phyloP scores from a whole-genome alignment of 2,797 vertebrate genomes.

The Anomalospiza imberbis region DNA sequence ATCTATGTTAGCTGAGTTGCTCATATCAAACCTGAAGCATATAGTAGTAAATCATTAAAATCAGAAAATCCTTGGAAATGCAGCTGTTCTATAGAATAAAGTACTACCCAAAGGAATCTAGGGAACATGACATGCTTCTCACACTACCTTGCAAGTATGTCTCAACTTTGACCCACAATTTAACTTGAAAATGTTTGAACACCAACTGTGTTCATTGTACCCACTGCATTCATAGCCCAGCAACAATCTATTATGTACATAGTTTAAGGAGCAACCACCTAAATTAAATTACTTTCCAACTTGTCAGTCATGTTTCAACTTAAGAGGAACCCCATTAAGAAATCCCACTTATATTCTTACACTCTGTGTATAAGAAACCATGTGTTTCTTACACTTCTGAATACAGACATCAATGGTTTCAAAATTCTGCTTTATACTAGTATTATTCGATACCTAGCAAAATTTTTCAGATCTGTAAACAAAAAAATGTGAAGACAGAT shows the following conservation, averaged over 20 bases:
- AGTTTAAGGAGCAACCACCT: not conserved
- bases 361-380: accelerated
- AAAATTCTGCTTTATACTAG: not conserved
- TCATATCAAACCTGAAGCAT: not conserved
- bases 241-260: accelerated
- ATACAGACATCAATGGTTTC: not conserved
- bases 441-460: not conserved
- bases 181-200: not conserved
- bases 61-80: not conserved
- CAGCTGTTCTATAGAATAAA: not conserved
- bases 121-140: not conserved
- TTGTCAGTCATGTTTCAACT: not conserved
- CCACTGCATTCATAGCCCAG: not conserved
- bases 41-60: not conserved
- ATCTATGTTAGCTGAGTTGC: accelerated
- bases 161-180: not conserved
- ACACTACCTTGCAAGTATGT: not conserved
- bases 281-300: not conserved
- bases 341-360: not conserved
- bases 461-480: not conserved
- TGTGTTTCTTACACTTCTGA: not conserved
- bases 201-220: not conserved
- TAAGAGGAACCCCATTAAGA: not conserved
- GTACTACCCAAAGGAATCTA: not conserved
- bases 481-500: not conserved